Conservation (phyloP, 2,797 vertebrate species). For the Oreonectes daqikongensis region DNA sequence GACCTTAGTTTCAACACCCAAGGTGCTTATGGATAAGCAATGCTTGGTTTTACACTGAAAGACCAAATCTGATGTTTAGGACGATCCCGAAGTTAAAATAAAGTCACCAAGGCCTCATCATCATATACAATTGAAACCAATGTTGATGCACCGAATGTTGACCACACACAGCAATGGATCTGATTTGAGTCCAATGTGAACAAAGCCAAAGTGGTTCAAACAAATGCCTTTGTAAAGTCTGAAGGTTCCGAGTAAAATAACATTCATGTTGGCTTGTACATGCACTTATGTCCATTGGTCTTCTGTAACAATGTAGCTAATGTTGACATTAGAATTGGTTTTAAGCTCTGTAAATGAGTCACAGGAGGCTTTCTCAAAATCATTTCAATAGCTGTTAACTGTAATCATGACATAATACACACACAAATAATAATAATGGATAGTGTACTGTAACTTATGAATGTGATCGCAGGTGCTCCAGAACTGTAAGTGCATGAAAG, state of each 20-base stretch:
- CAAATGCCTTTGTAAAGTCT: constrained; percentile 18
- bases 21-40: constrained; percentile 13
- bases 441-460: constrained; percentile 15
- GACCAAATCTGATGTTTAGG: background rate
- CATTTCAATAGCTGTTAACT: constrained; percentile 3
- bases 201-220: constrained; percentile 17
- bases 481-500: constrained; percentile 35
- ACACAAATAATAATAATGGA: background rate
- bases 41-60: constrained; percentile 31
- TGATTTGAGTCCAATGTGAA: constrained; percentile 15
- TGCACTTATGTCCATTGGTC: constrained; percentile 14
- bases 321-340: background rate
- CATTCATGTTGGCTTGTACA: background rate
- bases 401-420: background rate
- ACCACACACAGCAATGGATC: background rate
- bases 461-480: constrained; percentile 22
- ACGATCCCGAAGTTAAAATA: too few relatives aligned
- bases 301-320: constrained; percentile 12
- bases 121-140: background rate
- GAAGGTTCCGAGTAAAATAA: background rate
- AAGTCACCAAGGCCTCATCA: background rate
- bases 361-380: background rate
- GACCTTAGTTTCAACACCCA: background rate
- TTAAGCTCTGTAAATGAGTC: background rate
- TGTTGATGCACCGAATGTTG: background rate